Percentiles rank a stretch among this genome's conserved stretches.
phyloP scores from a whole-genome alignment of 2,888 invertebrate species.

The Euphydryas editha region DNA sequence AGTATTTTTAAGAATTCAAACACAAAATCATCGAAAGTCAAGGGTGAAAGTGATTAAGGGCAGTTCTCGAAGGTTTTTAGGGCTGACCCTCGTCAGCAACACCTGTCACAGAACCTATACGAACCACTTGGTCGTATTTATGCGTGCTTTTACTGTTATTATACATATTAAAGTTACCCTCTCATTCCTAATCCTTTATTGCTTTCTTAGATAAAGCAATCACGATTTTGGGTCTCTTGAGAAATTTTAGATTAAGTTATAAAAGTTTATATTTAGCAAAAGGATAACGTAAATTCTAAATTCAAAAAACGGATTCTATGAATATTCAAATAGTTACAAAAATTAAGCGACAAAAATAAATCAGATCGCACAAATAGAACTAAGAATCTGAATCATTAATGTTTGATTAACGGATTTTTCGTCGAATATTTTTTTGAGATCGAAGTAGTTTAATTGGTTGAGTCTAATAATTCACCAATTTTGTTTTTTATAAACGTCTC shows the following conservation, averaged over 20 bases:
- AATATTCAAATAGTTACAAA: background rate
- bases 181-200: conserved; percentile 22
- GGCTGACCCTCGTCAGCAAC: conserved; percentile 26
- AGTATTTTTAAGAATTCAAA: conserved; percentile 1
- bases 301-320: background rate
- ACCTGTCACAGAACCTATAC: conserved; percentile 25
- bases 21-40: conserved; percentile 5
- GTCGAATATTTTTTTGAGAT: background rate
- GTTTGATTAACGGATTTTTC: background rate
- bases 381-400: background rate
- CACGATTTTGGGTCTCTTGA: conserved; percentile 5
- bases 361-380: background rate
- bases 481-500: too few species aligned
- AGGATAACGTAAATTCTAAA: background rate
- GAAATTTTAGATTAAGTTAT: conserved; percentile 5
- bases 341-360: background rate
- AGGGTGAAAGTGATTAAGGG: conserved; percentile 20
- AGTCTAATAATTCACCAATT: too few species aligned
- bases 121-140: conserved; percentile 32
- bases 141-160: conserved; percentile 35
- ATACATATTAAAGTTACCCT: conserved; percentile 26
- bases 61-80: conserved; percentile 12
- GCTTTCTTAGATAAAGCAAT: conserved; percentile 12
- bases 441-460: too few species aligned
- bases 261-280: background rate